Evolutionary conservation across 30 jellyfish, hydroid and myxozoan species (phyloP).

Genomic region (Sanderia malayensis): DNA sequence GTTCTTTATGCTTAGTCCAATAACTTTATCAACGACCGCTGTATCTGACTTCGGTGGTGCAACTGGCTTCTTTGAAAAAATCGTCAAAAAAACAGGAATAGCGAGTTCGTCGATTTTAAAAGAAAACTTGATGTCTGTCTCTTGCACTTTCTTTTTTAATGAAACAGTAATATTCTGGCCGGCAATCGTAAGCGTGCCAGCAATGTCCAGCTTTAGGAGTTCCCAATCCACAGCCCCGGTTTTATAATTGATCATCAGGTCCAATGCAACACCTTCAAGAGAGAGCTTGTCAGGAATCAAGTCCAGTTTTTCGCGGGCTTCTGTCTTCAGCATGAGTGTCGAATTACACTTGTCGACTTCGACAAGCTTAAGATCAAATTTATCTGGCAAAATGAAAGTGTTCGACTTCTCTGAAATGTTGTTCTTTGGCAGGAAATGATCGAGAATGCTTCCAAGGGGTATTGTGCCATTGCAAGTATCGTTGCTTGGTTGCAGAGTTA

Average conservation of each 20-base stretch:
- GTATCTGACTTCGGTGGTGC: conserved; percentile 25
- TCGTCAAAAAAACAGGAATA: conserved; percentile 17
- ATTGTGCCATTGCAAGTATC: conserved; percentile 53
- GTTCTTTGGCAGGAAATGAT: conserved; percentile 55
- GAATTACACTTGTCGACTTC: conserved; percentile 57
- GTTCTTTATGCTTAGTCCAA: conserved; percentile 28
- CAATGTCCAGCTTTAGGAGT: conserved; percentile 28
- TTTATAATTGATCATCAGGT: conserved; percentile 34
- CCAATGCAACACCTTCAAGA: conserved; percentile 38
- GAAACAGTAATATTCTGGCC: conserved; percentile 30
- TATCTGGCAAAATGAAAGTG: conserved; percentile 61
- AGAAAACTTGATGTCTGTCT: conserved; percentile 31
- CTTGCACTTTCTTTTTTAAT: conserved; percentile 37
- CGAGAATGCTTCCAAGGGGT: conserved; percentile 47
- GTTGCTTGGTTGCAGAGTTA: conserved; percentile 39
- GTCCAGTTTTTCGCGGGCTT: conserved; percentile 43
- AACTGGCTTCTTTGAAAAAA: conserved; percentile 33
- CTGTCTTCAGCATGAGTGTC: conserved; percentile 31
- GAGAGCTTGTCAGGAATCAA: conserved; percentile 59
- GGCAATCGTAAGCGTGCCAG: conserved; percentile 30
- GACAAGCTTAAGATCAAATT: conserved; percentile 36
- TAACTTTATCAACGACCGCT: conserved; percentile 32
- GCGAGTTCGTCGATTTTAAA: conserved; percentile 39
- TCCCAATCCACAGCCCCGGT: conserved; percentile 70
- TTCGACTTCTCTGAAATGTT: conserved; percentile 58